Conservation (phyloP, 2,797 vertebrate genomes). For the Pangasius krempfi region DNA sequence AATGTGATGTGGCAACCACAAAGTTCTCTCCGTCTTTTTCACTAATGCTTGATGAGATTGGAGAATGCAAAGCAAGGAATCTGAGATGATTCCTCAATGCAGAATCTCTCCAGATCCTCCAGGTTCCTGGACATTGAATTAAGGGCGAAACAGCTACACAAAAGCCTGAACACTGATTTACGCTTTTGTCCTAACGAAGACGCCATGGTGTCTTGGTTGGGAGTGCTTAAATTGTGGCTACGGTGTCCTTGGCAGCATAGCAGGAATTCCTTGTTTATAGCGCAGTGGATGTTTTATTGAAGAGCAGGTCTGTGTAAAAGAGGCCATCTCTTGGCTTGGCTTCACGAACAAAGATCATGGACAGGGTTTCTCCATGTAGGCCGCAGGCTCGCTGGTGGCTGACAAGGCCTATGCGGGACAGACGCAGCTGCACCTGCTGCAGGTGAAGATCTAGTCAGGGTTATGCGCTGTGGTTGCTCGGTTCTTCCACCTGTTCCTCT, state of each 20-base stretch:
- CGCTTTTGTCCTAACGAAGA: not conserved
- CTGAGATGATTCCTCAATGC: not conserved
- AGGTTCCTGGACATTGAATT: not conserved
- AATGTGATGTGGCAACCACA: not conserved
- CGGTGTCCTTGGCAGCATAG: constrained; percentile 63
- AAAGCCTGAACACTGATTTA: constrained; percentile 26
- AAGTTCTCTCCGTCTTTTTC: not conserved
- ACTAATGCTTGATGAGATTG: not conserved
- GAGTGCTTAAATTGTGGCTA: constrained; percentile 62
- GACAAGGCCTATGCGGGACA: not conserved
- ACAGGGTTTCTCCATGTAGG: not conserved
- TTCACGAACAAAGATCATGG: not conserved
- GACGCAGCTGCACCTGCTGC: not conserved
- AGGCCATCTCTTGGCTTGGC: not conserved
- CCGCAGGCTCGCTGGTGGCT: not conserved
- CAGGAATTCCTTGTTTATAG: constrained; percentile 66
- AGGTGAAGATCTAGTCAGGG: not conserved
- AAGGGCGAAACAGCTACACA: not conserved
- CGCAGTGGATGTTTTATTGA: constrained; percentile 18
- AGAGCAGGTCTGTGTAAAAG: not conserved
- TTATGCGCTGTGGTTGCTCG: not conserved
- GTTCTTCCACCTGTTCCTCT: not conserved
- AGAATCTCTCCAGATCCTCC: not conserved
- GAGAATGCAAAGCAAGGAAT: not conserved
- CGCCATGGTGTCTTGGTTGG: constrained; percentile 1